Evolutionary conservation across 2,888 invertebrate species (phyloP), one percentile per base, ranked within the genome.

Genomic region (Drosophila lacicola): DNA sequence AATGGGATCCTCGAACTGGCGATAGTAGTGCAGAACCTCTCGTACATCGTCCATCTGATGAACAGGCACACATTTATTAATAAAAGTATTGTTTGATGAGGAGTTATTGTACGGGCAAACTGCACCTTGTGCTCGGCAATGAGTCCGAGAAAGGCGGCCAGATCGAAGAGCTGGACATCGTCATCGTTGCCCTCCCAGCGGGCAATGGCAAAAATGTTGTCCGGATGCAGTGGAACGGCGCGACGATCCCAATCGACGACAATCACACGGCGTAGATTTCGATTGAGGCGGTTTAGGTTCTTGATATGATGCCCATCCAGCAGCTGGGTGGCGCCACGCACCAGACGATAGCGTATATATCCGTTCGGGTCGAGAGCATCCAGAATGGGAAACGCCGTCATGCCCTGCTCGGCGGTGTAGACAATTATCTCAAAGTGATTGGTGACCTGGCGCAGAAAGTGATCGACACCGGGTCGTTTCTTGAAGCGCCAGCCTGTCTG

Each of bases 401-500:
- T 96, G 63, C 97, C 98, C 90, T 97, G 97, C 92, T 99, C 99
- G 6, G 97, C 95, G 0, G 99, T 99, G 92, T 97, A 99, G 63
- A 99, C 95, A 6, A 99, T 98, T 76, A 98, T 96, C 94, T 99
- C 99, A 93, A 97, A 99, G 14, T 98, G 96, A 63, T 96, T 96
- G 13, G 96, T 96, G 47, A 97, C 95, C 70, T 97, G 95, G 89
- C 98, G 97, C 29, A 99, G 93, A 91, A 99, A 98, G 87, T 97
- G 96, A 90, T 99, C 98, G 0, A 99, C 95, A 34, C 98, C 98
- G 0, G 99, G 99, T 44, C 99, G 95, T 93, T 99, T 99, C 93
- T 99, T 98, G 92, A 99, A 99, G 82, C 99, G 95, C 98, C 98
- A 99, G 1, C 99, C 99, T 70, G 98, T 98, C 92, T 96, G 96